These are phyloP conservation scores for Trichopria drosophilae DNA, from an alignment of 2,888 invertebrate species.

Conservation along the genomic window DNA sequence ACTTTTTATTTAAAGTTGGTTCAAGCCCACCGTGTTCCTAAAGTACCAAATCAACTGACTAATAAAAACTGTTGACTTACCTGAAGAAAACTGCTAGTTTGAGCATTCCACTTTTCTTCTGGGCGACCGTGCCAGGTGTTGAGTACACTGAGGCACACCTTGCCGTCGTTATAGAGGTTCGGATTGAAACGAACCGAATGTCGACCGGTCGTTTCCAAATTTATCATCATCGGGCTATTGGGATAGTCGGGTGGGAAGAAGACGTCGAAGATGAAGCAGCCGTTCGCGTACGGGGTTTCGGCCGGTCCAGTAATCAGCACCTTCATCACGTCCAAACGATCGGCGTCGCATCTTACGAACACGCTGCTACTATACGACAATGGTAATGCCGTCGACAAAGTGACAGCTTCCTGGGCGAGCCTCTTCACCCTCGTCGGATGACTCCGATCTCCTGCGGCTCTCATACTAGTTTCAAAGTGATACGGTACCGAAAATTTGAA, in stretches of 20 bases:
- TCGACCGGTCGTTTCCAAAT: constrained; percentile 86
- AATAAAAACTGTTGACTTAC: constrained; percentile 55
- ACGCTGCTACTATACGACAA: constrained; percentile 91
- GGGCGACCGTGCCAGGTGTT: constrained; percentile 97
- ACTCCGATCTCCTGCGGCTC: constrained; percentile 82
- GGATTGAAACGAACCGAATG: constrained; percentile 91
- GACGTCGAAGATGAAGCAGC: constrained; percentile 89
- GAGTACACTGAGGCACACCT: constrained; percentile 90
- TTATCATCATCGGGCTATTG: constrained; percentile 85
- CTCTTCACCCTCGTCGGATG: constrained; percentile 87
- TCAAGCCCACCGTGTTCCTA: no score
- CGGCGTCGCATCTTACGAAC: constrained; percentile 92
- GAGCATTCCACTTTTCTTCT: constrained; percentile 96
- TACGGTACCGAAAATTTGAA: constrained; percentile 85
- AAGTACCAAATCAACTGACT: neutral
- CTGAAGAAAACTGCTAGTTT: constrained; percentile 90
- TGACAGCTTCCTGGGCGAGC: constrained; percentile 92
- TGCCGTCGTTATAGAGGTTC: constrained; percentile 92
- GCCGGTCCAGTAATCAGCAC: constrained; percentile 90
- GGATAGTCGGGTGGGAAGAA: constrained; percentile 85
- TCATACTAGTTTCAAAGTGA: constrained; percentile 86
- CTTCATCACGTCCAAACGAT: constrained; percentile 94
- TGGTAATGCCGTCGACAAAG: constrained; percentile 87
- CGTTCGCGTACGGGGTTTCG: constrained; percentile 90
- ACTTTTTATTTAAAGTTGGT: no score